Conservation (phyloP, 2,113 vertebrate species). For the Lepus europaeus region DNA sequence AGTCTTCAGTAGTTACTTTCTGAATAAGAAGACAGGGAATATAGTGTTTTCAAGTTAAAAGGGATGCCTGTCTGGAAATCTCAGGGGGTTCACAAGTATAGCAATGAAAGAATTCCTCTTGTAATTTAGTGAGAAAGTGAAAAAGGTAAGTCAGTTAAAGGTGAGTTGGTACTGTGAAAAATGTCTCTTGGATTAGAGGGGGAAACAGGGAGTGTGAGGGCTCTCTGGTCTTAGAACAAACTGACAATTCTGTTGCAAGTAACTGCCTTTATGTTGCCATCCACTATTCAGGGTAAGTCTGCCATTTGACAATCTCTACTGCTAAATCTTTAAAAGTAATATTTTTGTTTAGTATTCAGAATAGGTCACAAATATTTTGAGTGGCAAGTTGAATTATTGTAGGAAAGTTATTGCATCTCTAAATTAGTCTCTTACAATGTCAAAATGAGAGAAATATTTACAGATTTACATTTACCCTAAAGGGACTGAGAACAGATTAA, state of each 20-base stretch:
- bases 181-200: background rate
- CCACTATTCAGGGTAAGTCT: background rate
- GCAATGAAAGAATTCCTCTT: background rate
- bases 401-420: background rate
- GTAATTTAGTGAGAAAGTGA: background rate
- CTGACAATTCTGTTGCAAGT: background rate
- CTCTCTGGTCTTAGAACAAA: background rate
- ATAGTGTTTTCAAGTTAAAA: background rate
- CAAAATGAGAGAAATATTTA: conserved; percentile 4
- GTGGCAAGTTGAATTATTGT: conserved; percentile 14
- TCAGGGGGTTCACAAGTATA: background rate
- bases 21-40: background rate
- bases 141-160: background rate
- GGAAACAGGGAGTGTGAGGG: too few relatives aligned
- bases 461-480: background rate
- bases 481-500: background rate
- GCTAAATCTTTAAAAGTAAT: background rate
- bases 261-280: background rate
- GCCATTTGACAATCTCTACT: background rate
- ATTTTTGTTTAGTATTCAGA: conserved; percentile 32
- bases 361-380: conserved; percentile 39
- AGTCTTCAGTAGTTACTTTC: background rate
- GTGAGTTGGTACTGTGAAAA: background rate
- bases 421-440: background rate
- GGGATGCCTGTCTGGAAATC: background rate